A percentile compares a stretch with the other conserved stretches of the same genome.
Evolutionary conservation across 2,888 invertebrate genomes (phyloP).

Genomic region (Leptinotarsa tumamoca): DNA sequence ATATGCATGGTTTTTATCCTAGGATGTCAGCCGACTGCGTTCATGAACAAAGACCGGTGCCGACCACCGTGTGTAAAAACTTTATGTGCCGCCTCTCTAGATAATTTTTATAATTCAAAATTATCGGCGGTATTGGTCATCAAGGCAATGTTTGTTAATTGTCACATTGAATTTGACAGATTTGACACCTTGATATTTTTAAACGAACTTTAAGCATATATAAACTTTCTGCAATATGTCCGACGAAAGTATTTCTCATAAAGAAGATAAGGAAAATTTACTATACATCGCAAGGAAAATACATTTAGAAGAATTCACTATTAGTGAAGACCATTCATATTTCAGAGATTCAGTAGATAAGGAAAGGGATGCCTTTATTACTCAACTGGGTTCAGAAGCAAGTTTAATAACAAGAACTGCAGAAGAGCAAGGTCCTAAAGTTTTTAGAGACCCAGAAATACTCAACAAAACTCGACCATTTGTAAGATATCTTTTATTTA

Average conservation of each 20-base stretch:
- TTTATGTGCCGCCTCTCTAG: too few species aligned
- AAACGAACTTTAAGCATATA: neutral
- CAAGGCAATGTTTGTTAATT: neutral
- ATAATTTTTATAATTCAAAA: too few species aligned
- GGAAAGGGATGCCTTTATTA: constrained; percentile 12
- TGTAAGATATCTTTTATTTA: constrained; percentile 35
- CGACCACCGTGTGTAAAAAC: too few species aligned
- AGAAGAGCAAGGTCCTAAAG: constrained; percentile 37
- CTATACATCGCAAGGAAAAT: constrained; percentile 51
- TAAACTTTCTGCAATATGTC: constrained; percentile 42
- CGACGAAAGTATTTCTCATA: constrained; percentile 50
- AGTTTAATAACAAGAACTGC: constrained; percentile 1
- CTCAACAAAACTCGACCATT: constrained; percentile 49
- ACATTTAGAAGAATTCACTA: constrained; percentile 46
- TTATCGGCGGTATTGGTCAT: neutral
- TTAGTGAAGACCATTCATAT: constrained; percentile 42
- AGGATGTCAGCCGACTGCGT: too few species aligned
- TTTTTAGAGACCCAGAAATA: constrained; percentile 46
- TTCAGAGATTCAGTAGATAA: constrained; percentile 38
- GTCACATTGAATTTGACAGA: neutral
- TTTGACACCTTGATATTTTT: constrained; percentile 3
- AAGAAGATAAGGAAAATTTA: constrained; percentile 52
- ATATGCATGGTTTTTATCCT: too few species aligned
- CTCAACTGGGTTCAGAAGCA: constrained; percentile 27
- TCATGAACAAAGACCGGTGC: too few species aligned